Base-by-base conservation (phyloP, 2,113 vertebrate genomes). In the Nesogale talazaci region DNA sequence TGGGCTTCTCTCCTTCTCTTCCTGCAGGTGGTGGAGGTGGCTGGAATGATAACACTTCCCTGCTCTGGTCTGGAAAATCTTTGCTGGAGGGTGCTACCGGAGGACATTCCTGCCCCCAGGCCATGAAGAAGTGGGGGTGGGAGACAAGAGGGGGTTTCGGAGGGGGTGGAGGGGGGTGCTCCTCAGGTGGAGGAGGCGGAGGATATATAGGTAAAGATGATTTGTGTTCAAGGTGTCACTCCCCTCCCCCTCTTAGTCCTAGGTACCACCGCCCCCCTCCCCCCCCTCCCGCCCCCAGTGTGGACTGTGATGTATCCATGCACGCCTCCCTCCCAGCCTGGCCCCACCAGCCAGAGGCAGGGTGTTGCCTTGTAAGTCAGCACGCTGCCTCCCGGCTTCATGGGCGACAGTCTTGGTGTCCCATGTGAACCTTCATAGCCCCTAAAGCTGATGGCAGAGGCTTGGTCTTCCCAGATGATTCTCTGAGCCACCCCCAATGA, bases 131-230 rank as follows among this genome's bases (percentile, higher is more conserved):
- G 97, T 99, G 99, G 97, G 98, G 98, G 98, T 99, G 99, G 99
- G 99, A 99, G 98, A 99, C 99, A 96, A 98, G 97, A 83, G 99
- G 99, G 81, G 99, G 99, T 96, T 99, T 99, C 87, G 99, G 99
- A 95, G 99, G 99, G 84, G 99, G 99, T 89, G 99, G 99, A 42
- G 99, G 99, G 91, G 99, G 99, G 96, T 99, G 99, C 96, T 98
- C 98, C 94, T 98, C 99, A 78, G 99, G 99, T 92, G 99, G 99
- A 83, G 99, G 99, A 96, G 99, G 99, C 80, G 99, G 99, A 98
- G 99, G 99, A 98, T 99, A 99, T 97, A 99, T 99, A 98, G 99
- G 99, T 99, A 97, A 98, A 99, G 98, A 98, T 97, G 97, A 98
- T 98, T 98, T 90, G 52, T 97, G 98, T 98, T 98, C 98, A 98